A percentile compares a stretch with the other conserved stretches of the same genome.
Conservation (phyloP, 2,797 vertebrate species). For the Sebastes nivosus region DNA sequence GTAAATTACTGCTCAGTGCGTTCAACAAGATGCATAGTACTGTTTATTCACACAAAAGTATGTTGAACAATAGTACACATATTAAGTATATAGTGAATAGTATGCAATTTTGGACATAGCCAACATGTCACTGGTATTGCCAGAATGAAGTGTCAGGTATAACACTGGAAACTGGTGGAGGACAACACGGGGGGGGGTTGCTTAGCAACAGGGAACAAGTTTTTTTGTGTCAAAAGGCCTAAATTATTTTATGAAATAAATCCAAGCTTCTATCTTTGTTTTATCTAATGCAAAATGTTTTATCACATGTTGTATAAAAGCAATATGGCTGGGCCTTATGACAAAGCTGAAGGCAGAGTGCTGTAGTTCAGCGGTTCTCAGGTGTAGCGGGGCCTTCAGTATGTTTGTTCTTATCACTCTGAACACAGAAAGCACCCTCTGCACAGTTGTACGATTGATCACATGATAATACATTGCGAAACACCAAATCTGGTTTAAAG, state of each 20-base stretch:
- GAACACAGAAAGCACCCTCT: neutral
- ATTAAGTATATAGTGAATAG: too few species aligned
- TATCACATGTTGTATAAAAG: neutral
- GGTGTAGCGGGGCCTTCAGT: neutral
- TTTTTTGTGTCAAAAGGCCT: neutral
- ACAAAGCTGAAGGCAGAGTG: neutral
- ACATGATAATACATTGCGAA: neutral
- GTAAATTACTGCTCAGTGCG: too few species aligned
- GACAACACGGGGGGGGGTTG: neutral
- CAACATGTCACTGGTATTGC: neutral
- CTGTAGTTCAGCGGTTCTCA: neutral
- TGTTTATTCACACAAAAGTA: neutral
- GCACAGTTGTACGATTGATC: neutral
- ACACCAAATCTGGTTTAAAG: neutral
- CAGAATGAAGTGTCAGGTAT: neutral
- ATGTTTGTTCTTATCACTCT: neutral
- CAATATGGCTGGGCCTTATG: neutral
- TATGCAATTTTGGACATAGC: too few species aligned
- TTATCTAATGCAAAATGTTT: neutral
- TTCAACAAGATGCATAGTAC: too few species aligned
- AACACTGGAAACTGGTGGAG: neutral
- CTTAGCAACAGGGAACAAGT: neutral
- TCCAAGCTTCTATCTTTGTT: neutral
- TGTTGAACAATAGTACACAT: too few species aligned
- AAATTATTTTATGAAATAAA: neutral